These are phyloP conservation scores for Rhynchophorus ferrugineus DNA, from an alignment of 1,140 invertebrate genomes.

Conservation along the genomic window DNA sequence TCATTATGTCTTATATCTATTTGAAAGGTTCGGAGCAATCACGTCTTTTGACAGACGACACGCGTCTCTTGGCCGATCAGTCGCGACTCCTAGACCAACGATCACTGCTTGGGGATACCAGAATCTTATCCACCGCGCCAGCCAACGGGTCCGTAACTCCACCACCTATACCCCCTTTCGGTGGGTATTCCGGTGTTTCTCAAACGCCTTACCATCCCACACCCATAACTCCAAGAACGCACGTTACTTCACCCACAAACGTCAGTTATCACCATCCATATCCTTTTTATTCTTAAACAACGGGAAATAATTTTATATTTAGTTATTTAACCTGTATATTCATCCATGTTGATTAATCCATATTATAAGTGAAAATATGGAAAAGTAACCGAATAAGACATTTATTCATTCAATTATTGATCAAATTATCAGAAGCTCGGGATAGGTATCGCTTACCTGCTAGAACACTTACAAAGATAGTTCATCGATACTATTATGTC, in stretches of 20 bases:
- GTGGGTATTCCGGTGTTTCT: slow-evolving; percentile 32
- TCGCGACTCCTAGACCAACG: slow-evolving; percentile 31
- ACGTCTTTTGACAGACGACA: slow-evolving; percentile 28
- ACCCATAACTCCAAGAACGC: slow-evolving; percentile 31
- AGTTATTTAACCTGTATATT: too few relatives aligned
- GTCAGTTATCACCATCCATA: slow-evolving; percentile 37
- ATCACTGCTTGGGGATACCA: slow-evolving; percentile 30
- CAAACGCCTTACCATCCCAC: slow-evolving; percentile 37
- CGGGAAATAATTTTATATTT: too few relatives aligned
- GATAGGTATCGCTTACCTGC: too few relatives aligned
- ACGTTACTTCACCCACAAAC: slow-evolving; percentile 34
- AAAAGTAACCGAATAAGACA: too few relatives aligned
- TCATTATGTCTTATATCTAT: slow-evolving; percentile 23
- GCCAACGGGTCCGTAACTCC: slow-evolving; percentile 29
- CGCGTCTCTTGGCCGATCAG: slow-evolving; percentile 29
- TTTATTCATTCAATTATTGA: too few relatives aligned
- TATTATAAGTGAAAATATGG: too few relatives aligned
- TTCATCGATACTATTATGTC: too few relatives aligned
- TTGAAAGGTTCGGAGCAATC: slow-evolving; percentile 28
- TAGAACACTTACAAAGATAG: too few relatives aligned
- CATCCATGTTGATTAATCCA: too few relatives aligned
- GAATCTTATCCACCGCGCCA: slow-evolving; percentile 25
- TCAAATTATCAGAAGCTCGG: too few relatives aligned
- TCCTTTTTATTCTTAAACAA: slow-evolving; percentile 37
- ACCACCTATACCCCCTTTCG: slow-evolving; percentile 31